A percentile compares a stretch with the other conserved stretches of the same genome.
phyloP scores from a whole-genome alignment of 2,797 vertebrate genomes.

The Channallabes apus region DNA sequence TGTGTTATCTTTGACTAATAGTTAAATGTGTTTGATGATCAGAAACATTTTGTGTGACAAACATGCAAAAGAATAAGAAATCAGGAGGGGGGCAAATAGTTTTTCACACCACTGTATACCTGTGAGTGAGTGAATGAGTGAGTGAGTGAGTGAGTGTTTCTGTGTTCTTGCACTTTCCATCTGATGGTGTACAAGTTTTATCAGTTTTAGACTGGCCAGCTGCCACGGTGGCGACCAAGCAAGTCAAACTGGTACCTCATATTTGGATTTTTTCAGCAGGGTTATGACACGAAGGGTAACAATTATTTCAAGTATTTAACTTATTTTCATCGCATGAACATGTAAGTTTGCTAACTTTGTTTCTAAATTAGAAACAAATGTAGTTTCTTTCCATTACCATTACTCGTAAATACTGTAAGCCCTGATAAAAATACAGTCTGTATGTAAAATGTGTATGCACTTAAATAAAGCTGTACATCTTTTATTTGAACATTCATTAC shows the following conservation, averaged over 20 bases:
- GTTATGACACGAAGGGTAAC: background rate
- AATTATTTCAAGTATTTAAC: background rate
- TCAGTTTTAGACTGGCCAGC: background rate
- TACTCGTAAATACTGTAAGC: background rate
- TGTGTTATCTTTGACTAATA: no score
- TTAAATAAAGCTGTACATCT: background rate
- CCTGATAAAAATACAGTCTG: background rate
- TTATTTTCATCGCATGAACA: background rate
- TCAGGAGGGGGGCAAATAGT: no score
- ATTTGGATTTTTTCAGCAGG: background rate
- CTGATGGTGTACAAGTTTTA: background rate
- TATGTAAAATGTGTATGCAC: background rate
- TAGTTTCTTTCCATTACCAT: background rate
- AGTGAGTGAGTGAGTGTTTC: no score
- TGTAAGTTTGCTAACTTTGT: background rate
- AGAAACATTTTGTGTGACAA: no score
- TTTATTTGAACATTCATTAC: background rate
- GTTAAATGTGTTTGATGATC: no score
- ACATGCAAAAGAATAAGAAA: no score
- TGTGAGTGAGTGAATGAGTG: no score
- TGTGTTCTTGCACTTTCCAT: background rate
- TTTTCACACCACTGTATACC: no score
- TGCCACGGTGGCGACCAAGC: background rate
- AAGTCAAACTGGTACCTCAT: background rate
- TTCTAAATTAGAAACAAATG: background rate